phyloP scores from a whole-genome alignment of 2,797 vertebrate species.

The Sebastes alutus region DNA sequence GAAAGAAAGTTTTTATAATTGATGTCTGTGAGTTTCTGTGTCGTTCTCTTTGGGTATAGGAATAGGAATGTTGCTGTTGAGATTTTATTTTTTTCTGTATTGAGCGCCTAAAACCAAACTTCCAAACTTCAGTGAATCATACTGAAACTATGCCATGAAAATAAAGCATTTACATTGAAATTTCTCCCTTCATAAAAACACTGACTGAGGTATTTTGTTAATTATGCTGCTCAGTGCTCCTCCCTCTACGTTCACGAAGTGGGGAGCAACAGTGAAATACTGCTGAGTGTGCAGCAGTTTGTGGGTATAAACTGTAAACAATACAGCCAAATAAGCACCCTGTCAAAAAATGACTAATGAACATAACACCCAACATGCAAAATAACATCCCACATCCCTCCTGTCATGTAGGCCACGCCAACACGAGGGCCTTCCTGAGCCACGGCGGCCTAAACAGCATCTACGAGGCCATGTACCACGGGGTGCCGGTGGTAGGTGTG shows the following conservation, averaged over 20 bases:
- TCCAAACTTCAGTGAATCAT: not conserved
- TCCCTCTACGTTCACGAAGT: not conserved
- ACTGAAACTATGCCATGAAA: not conserved
- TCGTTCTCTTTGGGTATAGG: not conserved
- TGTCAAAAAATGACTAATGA: not conserved
- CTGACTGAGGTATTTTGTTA: not conserved
- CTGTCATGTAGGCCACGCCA: constrained; percentile 85
- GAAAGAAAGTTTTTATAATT: not conserved
- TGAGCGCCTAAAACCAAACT: not conserved
- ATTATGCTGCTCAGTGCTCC: not conserved
- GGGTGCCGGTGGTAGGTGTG: constrained; percentile 95
- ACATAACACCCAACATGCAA: not conserved
- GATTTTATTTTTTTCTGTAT: not conserved
- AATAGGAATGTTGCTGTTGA: not conserved
- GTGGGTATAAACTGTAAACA: not conserved
- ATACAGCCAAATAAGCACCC: not conserved
- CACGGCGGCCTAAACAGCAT: constrained; percentile 98
- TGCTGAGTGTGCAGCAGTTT: not conserved
- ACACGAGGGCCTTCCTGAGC: constrained; percentile 94
- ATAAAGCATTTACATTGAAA: not conserved
- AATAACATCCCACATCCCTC: not conserved
- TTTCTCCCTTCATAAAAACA: not conserved
- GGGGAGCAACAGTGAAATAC: not conserved
- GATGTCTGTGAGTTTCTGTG: not conserved
- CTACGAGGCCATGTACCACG: constrained; percentile 99